These are phyloP conservation scores for Dendrocopos noguchii DNA, from an alignment of 2,113 vertebrate species.

Conservation along the genomic window DNA sequence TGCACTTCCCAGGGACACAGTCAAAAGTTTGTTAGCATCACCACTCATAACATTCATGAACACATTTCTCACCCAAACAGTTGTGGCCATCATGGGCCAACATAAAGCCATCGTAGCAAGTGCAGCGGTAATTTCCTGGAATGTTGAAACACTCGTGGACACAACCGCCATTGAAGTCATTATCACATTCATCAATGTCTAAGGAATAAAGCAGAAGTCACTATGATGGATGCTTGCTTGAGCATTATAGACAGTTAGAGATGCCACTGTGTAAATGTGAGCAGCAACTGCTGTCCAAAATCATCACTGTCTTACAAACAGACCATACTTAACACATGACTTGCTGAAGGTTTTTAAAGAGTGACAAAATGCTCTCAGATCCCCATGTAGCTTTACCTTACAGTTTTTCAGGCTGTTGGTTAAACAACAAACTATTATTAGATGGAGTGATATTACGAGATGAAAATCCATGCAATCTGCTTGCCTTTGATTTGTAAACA, in stretches of 20 bases:
- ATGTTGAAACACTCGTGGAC: constrained; percentile 98
- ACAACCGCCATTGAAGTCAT: constrained; percentile 92
- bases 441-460: neutral
- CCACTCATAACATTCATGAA: neutral
- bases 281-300: neutral
- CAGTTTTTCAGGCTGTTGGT: neutral
- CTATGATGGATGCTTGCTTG: constrained; percentile 37
- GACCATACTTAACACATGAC: neutral
- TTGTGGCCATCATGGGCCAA: constrained; percentile 96
- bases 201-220: constrained; percentile 70
- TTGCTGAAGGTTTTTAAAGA: neutral
- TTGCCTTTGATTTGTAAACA: neutral
- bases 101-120: constrained; percentile 95
- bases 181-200: constrained; percentile 97
- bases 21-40: neutral
- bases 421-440: neutral
- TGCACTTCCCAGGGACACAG: fast-evolving
- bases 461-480: neutral
- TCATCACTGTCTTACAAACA: constrained; percentile 22
- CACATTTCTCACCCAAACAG: constrained; percentile 88
- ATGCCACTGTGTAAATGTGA: neutral
- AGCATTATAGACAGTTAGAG: constrained; percentile 20
- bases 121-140: constrained; percentile 96
- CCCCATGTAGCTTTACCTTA: neutral
- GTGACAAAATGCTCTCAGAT: neutral